Evolutionary conservation across 1,140 invertebrate species (phyloP), one percentile per base, ranked within the genome.

Genomic region (Macrobrachium nipponense): DNA sequence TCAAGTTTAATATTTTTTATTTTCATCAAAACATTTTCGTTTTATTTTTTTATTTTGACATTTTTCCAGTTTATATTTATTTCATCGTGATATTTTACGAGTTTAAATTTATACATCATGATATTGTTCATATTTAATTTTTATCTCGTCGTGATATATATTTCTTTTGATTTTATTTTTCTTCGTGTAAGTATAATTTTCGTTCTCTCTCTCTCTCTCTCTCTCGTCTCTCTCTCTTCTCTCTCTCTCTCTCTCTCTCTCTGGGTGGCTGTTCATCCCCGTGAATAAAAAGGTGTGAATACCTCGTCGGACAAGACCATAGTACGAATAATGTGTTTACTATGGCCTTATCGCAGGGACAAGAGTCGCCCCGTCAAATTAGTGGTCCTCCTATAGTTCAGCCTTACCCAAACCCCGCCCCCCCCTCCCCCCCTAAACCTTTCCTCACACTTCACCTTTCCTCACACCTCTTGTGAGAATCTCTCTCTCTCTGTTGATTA

Each of bases 231-330:
- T 72, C 64, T 72, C 51, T 70, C 64, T 59, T 20, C 73, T 76
- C 51, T 82, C 80, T 82, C 80, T 82, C 80, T 82, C 80, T 82
- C 80, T 82, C 80, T 82, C 80, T 82, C 80, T 72, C 51, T 72
- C 80, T 72, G 66, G 70, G 44, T 68, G 11, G 20, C n/a, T 68
- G 11, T 68, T 36, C 36, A 14, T 68, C n/a, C 27, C 66, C 36
- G 11, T 68, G 51, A 51, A 51, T 51, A 51, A 8, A 51, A 51
- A 51, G 51, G 51, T 51, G 51, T 51, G 51, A 51, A 51, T 51
- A 7, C 51, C 51, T 51, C 8, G 51, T 51, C 7, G 8, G 51
- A 51, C 51, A 51, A 51, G 51, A 7, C 51, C 51, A 51, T 51
- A 51, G 51, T 51, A 51, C 51, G 51, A 51, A 51, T 51, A 51